Conservation (phyloP, 2,113 vertebrate genomes). For the Calidris pugnax region DNA sequence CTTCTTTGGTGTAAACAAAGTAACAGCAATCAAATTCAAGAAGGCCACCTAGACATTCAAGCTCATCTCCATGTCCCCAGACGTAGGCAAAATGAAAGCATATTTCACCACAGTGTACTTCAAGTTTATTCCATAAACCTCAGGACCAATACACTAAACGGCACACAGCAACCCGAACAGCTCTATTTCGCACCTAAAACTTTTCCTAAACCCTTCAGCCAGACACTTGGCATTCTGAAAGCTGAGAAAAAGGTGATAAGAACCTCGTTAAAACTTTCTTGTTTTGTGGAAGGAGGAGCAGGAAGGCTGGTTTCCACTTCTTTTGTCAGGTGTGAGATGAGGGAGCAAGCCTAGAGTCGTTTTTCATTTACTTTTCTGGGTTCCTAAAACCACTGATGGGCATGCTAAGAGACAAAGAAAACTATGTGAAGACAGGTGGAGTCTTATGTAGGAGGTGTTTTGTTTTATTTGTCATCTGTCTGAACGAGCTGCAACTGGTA, state of each 20-base stretch:
- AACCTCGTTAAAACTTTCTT: not conserved
- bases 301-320: not conserved
- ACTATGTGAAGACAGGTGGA: not conserved
- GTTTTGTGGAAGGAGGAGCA: not conserved
- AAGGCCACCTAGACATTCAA: not conserved
- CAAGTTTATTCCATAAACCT: not conserved
- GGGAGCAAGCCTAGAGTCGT: not conserved
- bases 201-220: not conserved
- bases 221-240: not conserved
- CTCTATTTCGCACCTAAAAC: not conserved
- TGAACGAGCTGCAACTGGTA: fast-evolving
- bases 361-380: not conserved
- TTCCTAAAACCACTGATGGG: not conserved
- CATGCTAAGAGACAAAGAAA: not conserved
- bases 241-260: not conserved
- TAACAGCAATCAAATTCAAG: not conserved
- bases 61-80: not conserved
- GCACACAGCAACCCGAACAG: not conserved
- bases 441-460: not conserved
- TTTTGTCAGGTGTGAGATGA: not conserved
- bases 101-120: not conserved
- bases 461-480: not conserved
- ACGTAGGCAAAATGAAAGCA: not conserved
- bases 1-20: not conserved
- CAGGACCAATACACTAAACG: not conserved